Evolutionary conservation across 2,797 vertebrate genomes (phyloP), one percentile per base, ranked within the genome.

Genomic region (Apodemus agrarius): DNA sequence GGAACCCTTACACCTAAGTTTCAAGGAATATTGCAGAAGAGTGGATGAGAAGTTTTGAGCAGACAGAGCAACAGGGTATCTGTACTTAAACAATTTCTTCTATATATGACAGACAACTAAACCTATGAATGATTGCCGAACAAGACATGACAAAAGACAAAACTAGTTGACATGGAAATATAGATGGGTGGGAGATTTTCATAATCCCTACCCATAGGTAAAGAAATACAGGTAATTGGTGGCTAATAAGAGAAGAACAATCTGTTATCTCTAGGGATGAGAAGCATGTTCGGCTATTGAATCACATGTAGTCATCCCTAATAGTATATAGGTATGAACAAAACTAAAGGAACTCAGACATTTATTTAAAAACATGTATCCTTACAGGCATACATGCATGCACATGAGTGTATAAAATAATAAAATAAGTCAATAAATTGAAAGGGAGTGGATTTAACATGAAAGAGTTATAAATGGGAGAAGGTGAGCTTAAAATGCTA

Each of bases 121-220:
- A 43, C 26, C 21, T 21, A 63, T 63, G 59, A 84, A 5, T 46
- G 82, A 31, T 63, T 34, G 9, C 2, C 6, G 12, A 84, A 40
- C 22, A 37, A 29, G 54, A 82, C n/a, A 1, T 29, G 9, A 82
- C 31, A 1, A 61, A 63, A 31, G 2, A 31, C 17, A 46, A 31
- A 12, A 76, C 8, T 16, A 46, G 2, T 13, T 17, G 2, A 31
- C 12, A 21, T 65, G 26, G 10, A 63, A 84, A 63, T 84, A 29
- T 31, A 31, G 2, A 46, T 46, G 8, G 5, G 2, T 2, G 2
- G 7, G 11, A 1, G 16, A 5, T 8, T 40, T 14, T 29, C 14
- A 83, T 37, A 43, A 61, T 16, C 5, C 26, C 9, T 12, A 63
- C 26, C 6, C 21, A 10, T 65, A 46, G 1, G 34, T 84, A 63